These are phyloP conservation scores for Stictocephala bisonia DNA, from an alignment of 2,888 invertebrate species.

Conservation along the genomic window DNA sequence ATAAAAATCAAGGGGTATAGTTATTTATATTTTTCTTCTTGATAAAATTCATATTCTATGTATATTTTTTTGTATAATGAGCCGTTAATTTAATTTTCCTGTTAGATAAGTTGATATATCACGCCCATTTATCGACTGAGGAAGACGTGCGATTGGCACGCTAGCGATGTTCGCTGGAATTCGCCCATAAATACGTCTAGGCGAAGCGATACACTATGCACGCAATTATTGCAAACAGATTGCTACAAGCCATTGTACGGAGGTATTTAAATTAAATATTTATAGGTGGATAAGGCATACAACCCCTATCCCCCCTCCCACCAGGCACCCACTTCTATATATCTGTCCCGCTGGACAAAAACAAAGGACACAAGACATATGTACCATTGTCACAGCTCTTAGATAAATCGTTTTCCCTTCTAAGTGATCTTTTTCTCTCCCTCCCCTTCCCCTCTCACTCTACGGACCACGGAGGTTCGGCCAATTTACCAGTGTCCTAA, in stretches of 20 bases:
- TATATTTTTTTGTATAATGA: too few species aligned
- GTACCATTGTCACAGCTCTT: conserved; percentile 44
- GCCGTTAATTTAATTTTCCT: too few species aligned
- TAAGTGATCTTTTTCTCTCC: conserved; percentile 42
- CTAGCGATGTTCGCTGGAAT: conserved; percentile 5
- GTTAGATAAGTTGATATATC: too few species aligned
- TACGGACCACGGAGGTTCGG: conserved; percentile 6
- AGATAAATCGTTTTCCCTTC: conserved; percentile 45
- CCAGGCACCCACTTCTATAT: conserved; percentile 25
- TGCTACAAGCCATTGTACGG: conserved; percentile 38
- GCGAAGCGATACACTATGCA: conserved; percentile 33
- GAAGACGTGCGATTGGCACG: background rate
- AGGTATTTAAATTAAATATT: conserved; percentile 36
- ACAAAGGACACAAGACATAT: conserved; percentile 47
- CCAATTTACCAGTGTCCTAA: conserved; percentile 37
- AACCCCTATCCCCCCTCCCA: conserved; percentile 23
- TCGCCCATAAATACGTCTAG: conserved; percentile 34
- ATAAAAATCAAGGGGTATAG: too few species aligned
- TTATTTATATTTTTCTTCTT: too few species aligned
- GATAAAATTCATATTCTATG: too few species aligned
- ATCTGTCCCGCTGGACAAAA: conserved; percentile 41
- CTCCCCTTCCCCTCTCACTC: background rate
- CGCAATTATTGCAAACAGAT: conserved; percentile 39
- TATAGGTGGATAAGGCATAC: conserved; percentile 33
- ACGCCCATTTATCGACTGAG: too few species aligned